Base-by-base conservation (phyloP, 1,140 invertebrate species). In the Bombus terrestris region DNA sequence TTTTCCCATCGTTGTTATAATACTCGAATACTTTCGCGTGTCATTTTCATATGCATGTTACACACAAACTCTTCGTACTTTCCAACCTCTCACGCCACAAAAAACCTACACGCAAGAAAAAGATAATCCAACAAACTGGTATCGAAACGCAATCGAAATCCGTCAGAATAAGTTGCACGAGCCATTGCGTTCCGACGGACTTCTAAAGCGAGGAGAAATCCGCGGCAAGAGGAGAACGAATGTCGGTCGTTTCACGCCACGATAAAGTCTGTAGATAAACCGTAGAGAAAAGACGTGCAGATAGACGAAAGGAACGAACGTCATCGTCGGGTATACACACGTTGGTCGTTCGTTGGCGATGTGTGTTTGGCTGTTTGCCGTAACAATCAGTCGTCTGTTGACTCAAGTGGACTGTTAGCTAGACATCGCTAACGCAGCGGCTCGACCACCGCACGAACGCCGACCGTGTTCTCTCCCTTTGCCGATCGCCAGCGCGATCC, bases 361-460 rank as follows among this genome's bases (percentile, higher is more conserved):
- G 83, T 85, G 85, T 90, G 91, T 91, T 92, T 91, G 91, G 81
- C 80, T 90, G 91, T 91, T 92, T 91, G 91, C 83, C 80, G 81
- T 91, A 92, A 92, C 91, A 90, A 92, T 92, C 92, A 86, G 85
- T 83, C 86, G 90, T 91, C 90, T 92, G 92, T 92, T 91, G 91
- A 92, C 89, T 92, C 90, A 91, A 92, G 90, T 91, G 91, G 90
- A 89, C 91, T 86, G 91, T 92, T 92, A 92, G 90, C 90, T 90
- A 90, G 87, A 87, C 92, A 91, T 91, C 87, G 89, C 92, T 91
- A 91, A 92, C 90, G 88, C 85, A 89, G 87, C 86, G 78, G 76
- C 78, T 71, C 62, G 41, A 13, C 53, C 53, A 77, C 75, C 72
- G 37, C 25, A 82, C 75, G 69, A 71, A 37, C 75, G 12, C 57